Evolutionary conservation across 1,140 invertebrate genomes (phyloP).

Genomic region (Arctopsyche grandis): DNA sequence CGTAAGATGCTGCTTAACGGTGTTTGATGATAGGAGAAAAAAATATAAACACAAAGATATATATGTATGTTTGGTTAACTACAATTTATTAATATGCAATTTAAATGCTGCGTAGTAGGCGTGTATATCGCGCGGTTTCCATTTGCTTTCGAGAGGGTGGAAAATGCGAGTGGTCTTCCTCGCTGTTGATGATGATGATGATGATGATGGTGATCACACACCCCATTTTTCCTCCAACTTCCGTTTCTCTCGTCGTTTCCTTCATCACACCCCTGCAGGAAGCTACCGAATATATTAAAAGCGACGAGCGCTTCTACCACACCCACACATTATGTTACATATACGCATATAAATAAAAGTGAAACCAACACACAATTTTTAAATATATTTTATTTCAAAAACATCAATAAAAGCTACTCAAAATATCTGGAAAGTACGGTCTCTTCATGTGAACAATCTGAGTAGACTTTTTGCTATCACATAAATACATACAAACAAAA

Average conservation of each 20-base stretch:
- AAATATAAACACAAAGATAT: too few relatives aligned
- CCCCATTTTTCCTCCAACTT: constrained; percentile 22
- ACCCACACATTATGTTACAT: constrained; percentile 1
- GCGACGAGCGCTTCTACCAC: background rate
- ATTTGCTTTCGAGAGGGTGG: background rate
- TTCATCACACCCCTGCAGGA: constrained; percentile 20
- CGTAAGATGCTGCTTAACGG: too few relatives aligned
- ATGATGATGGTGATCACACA: constrained; percentile 40
- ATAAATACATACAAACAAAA: background rate
- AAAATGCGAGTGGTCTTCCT: background rate
- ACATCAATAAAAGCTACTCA: too few relatives aligned
- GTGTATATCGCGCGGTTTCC: background rate
- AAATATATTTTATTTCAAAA: too few relatives aligned
- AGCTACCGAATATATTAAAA: constrained; percentile 30
- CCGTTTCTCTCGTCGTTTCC: constrained; percentile 16
- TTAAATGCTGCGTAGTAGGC: background rate
- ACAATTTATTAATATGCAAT: background rate
- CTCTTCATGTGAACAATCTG: too few relatives aligned
- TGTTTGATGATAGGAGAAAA: too few relatives aligned
- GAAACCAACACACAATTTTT: too few relatives aligned
- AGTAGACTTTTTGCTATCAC: too few relatives aligned
- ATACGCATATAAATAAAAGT: constrained; percentile 7
- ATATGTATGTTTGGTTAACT: too few relatives aligned
- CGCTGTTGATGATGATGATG: constrained; percentile 26
- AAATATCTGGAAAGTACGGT: too few relatives aligned